phyloP scores from a whole-genome alignment of 2,113 vertebrate species.

The Perognathus longimembris region DNA sequence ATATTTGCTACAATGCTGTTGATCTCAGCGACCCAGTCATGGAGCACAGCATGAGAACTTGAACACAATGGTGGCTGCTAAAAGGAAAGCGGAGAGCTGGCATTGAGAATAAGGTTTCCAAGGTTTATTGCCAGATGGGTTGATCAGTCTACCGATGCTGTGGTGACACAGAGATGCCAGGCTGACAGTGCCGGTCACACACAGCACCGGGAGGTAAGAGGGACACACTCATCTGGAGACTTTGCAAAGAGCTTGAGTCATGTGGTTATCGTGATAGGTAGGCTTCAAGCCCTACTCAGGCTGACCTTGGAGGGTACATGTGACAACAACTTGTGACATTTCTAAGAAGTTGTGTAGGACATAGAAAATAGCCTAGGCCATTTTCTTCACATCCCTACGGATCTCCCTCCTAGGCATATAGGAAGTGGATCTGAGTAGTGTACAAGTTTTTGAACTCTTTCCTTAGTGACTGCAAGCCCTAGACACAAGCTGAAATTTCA shows the following conservation, averaged over 20 bases:
- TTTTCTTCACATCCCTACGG: background rate
- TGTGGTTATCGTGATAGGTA: background rate
- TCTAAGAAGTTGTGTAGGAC: background rate
- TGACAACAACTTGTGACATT: background rate
- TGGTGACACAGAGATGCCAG: background rate
- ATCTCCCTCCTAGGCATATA: background rate
- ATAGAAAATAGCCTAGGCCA: background rate
- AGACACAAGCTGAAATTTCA: background rate
- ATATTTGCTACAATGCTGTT: background rate
- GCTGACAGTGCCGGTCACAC: background rate
- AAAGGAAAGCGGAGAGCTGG: background rate
- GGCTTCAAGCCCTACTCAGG: too few species aligned
- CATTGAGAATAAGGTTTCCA: background rate
- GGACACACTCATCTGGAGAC: background rate
- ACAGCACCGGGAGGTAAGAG: background rate
- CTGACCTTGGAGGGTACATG: background rate
- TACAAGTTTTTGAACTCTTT: background rate
- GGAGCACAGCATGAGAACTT: background rate
- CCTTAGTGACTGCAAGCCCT: background rate
- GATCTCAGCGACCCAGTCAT: background rate
- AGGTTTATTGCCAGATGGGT: too few species aligned
- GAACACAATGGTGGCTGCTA: background rate
- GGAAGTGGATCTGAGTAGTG: background rate
- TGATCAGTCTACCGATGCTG: background rate
- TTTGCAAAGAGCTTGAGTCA: background rate